Evolutionary conservation across 2,797 vertebrate genomes (phyloP).

Genomic region (Pachyuromys duprasi): DNA sequence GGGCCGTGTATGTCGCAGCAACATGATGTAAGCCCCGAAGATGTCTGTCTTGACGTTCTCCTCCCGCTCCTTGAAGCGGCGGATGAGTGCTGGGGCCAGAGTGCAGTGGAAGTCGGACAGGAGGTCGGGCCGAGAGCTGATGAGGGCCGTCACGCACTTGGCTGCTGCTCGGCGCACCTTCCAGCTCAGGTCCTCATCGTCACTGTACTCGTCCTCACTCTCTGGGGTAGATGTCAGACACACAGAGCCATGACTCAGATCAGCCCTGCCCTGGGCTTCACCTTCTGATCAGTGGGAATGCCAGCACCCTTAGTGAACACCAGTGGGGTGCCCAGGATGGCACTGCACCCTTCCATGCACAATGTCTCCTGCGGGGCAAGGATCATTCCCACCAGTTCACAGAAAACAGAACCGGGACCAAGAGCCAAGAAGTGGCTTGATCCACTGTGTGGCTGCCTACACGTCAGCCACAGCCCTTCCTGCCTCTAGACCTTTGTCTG

Average conservation of each 20-base stretch:
- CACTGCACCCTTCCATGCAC: background rate
- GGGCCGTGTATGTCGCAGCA: conserved; percentile 93
- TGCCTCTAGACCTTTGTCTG: background rate
- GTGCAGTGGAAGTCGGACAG: conserved; percentile 92
- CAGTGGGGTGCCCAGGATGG: background rate
- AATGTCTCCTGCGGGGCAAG: background rate
- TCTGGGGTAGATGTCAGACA: conserved; percentile 85
- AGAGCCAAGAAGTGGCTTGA: background rate
- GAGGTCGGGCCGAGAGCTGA: conserved; percentile 91
- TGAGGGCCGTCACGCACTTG: conserved; percentile 94
- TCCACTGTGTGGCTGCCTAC: background rate
- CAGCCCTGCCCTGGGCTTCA: background rate
- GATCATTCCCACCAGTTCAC: background rate
- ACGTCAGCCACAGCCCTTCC: background rate
- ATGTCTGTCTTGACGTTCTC: conserved; percentile 96
- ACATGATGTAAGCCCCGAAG: conserved; percentile 91
- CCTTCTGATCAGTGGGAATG: background rate
- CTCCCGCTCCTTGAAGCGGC: conserved; percentile 95
- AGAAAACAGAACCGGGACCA: background rate
- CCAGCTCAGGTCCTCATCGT: conserved; percentile 98
- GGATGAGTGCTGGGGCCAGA: conserved; percentile 91
- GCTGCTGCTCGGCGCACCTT: conserved; percentile 95
- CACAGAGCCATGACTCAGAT: background rate
- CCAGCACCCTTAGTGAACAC: background rate
- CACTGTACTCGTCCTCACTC: conserved; percentile 95